Conservation (phyloP, 2,797 vertebrate genomes). For the Acanthurus leucopareius region DNA sequence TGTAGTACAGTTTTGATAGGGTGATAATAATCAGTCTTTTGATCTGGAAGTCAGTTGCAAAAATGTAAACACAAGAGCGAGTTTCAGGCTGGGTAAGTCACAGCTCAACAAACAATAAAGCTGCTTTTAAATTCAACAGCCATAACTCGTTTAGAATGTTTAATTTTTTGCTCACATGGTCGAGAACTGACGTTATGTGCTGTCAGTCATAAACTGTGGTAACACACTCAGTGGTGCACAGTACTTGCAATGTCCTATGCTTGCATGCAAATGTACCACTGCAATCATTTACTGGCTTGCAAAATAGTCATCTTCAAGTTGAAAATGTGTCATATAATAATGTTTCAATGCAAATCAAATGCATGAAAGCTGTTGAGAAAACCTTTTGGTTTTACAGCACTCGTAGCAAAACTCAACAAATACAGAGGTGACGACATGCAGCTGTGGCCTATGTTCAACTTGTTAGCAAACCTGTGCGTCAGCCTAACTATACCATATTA, state of each 20-base stretch:
- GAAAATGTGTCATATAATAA: background rate
- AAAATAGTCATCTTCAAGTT: constrained; percentile 18
- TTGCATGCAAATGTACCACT: constrained; percentile 33
- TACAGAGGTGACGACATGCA: background rate
- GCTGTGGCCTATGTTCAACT: background rate
- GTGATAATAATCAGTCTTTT: constrained; percentile 4
- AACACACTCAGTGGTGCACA: background rate
- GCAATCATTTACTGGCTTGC: background rate
- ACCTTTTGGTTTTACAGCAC: background rate
- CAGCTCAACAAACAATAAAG: background rate
- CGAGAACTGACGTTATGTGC: background rate
- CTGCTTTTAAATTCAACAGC: background rate
- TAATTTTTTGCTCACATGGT: background rate
- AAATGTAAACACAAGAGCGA: constrained; percentile 10
- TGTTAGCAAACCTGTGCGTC: background rate
- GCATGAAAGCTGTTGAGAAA: background rate
- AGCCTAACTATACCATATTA: background rate
- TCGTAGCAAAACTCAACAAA: constrained; percentile 1
- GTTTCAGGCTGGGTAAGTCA: background rate
- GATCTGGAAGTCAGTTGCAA: background rate
- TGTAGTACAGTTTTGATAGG: background rate
- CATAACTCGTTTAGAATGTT: constrained; percentile 18
- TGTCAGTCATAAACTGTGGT: constrained; percentile 20
- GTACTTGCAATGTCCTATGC: background rate
- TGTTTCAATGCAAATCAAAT: constrained; percentile 16